Evolutionary conservation across 64 coral and sea anemone species (phyloP).

Genomic region (Stichodactyla mertensii): DNA sequence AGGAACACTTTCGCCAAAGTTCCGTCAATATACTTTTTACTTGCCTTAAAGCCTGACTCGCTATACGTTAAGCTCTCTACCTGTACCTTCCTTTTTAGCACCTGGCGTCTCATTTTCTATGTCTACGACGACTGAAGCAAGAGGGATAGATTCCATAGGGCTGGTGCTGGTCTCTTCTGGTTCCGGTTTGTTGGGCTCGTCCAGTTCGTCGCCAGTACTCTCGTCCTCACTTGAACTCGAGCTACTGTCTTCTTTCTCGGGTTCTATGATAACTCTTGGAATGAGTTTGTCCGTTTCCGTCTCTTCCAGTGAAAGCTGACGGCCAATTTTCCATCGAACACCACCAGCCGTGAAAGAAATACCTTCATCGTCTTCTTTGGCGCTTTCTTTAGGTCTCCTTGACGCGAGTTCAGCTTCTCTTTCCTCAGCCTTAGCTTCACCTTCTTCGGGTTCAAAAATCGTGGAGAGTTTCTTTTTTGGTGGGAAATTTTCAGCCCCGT

Average conservation of each 20-base stretch:
- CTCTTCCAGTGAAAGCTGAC: not conserved
- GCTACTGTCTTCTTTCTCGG: not conserved
- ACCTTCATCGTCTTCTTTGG: slow-evolving; percentile 1
- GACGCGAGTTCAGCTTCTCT: not conserved
- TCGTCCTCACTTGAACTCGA: slow-evolving; percentile 13
- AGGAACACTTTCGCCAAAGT: not conserved
- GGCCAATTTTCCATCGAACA: slow-evolving; percentile 16
- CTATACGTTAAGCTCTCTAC: not conserved
- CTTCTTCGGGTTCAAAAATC: slow-evolving; percentile 53
- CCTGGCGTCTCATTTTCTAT: not conserved
- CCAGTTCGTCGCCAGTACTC: slow-evolving; percentile 4
- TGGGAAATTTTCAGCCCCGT: not conserved
- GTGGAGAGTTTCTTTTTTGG: slow-evolving; percentile 53
- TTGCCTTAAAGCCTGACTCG: not conserved
- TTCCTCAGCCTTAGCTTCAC: slow-evolving; percentile 4
- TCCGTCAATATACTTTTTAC: not conserved
- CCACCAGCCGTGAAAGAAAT: not conserved
- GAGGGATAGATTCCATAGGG: not conserved
- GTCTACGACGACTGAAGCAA: not conserved
- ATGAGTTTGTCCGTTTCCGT: slow-evolving; percentile 7
- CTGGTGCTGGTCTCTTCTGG: not conserved
- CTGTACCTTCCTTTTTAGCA: not conserved
- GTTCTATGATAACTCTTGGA: not conserved
- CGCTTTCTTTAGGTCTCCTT: not conserved
- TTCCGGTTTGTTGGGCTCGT: not conserved